These are phyloP conservation scores for Chromoteleia sp. DNA, from an alignment of 2,888 invertebrate species.

Conservation along the genomic window DNA sequence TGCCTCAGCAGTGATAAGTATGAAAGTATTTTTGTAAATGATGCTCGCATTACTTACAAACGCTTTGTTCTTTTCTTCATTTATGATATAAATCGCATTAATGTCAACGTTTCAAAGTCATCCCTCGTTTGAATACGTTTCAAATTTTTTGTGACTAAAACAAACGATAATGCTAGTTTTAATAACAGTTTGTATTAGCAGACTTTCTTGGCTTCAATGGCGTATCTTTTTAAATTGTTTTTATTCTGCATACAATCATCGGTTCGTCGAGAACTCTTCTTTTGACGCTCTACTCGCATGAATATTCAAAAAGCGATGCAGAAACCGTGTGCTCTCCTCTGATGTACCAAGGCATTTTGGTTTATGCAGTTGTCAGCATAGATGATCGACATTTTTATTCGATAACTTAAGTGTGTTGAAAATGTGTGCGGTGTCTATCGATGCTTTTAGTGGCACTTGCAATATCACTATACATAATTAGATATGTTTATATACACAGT, in stretches of 20 bases:
- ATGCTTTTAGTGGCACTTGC: neutral
- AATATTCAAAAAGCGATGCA: slow-evolving; percentile 60
- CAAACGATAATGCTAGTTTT: neutral
- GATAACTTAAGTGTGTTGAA: neutral
- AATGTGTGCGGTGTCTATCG: neutral
- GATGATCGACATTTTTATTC: slow-evolving; percentile 30
- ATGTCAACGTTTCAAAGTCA: no score
- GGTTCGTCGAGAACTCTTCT: slow-evolving; percentile 35
- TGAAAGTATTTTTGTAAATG: no score
- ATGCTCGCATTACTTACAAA: no score
- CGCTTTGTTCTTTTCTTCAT: no score
- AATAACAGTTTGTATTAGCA: slow-evolving; percentile 17
- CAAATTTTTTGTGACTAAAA: no score
- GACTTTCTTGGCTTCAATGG: slow-evolving; percentile 19
- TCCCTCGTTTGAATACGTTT: no score
- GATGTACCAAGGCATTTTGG: slow-evolving; percentile 36
- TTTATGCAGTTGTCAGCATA: slow-evolving; percentile 49
- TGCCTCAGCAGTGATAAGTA: no score
- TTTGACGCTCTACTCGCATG: slow-evolving; percentile 48
- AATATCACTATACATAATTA: no score
- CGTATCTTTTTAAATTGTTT: slow-evolving; percentile 40
- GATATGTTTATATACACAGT: no score
- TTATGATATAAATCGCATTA: no score
- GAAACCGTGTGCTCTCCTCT: slow-evolving; percentile 28
- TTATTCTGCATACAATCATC: slow-evolving; percentile 55